Percentiles rank a stretch among this genome's conserved stretches.
Evolutionary conservation across 2,797 vertebrate genomes (phyloP).

Genomic region (Parauchenoglanis ngamensis): DNA sequence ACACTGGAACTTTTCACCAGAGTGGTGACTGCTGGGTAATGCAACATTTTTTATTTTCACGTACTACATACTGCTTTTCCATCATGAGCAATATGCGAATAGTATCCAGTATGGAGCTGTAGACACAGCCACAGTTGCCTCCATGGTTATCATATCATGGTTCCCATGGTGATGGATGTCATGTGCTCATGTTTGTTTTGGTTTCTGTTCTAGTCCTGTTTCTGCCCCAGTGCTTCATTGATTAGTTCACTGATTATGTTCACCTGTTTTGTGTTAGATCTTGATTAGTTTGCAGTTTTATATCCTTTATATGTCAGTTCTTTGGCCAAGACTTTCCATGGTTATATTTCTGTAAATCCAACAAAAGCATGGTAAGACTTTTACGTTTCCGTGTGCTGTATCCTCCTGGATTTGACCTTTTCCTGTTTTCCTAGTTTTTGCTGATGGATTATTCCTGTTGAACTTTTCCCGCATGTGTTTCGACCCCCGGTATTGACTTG

Average conservation of each 20-base stretch:
- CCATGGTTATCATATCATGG: neutral
- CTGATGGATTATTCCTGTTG: neutral
- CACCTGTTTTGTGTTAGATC: neutral
- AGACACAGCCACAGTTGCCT: too few species aligned
- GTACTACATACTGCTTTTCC: too few species aligned
- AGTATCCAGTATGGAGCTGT: too few species aligned
- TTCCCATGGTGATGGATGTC: neutral
- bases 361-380: neutral
- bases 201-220: neutral
- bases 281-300: neutral
- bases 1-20: too few species aligned
- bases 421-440: neutral
- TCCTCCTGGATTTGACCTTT: neutral
- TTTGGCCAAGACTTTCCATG: neutral
- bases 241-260: neutral
- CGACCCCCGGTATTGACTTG: too few species aligned
- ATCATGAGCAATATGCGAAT: too few species aligned
- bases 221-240: neutral
- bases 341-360: neutral
- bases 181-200: neutral
- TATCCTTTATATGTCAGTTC: neutral
- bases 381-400: neutral
- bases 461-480: neutral
- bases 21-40: too few species aligned
- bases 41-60: too few species aligned